Evolutionary conservation across 2,888 invertebrate species (phyloP).

Genomic region (Synergus laeviventris): DNA sequence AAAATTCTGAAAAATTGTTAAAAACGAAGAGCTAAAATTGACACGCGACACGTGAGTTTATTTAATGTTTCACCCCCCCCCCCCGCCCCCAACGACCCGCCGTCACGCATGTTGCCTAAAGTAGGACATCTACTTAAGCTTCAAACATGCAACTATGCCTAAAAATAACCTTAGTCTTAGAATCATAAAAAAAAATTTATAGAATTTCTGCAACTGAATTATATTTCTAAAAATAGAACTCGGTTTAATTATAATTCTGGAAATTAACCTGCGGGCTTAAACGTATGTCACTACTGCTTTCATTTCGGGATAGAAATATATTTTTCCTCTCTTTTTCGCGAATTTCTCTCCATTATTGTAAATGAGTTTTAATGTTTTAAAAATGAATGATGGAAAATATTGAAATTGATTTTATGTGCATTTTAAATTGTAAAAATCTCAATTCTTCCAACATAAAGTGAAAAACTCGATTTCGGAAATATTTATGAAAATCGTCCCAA

Average conservation of each 20-base stretch:
- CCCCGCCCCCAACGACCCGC: not conserved
- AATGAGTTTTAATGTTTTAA: not conserved
- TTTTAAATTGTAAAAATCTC: not conserved
- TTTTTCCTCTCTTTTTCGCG: not conserved
- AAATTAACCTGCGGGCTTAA: not conserved
- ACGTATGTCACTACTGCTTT: not conserved
- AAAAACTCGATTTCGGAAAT: not conserved
- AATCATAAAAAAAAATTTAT: constrained; percentile 12
- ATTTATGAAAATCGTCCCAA: constrained; percentile 8
- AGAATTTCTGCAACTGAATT: constrained; percentile 4
- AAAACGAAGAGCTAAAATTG: not conserved
- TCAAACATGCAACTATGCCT: constrained; percentile 17
- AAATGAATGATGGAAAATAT: not conserved
- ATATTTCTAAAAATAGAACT: not conserved
- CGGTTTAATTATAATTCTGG: constrained; percentile 12
- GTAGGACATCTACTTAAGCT: constrained; percentile 6
- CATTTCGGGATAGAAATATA: not conserved
- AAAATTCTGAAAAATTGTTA: not conserved
- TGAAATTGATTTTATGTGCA: too few species aligned
- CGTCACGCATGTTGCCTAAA: constrained; percentile 27
- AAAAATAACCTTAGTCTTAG: constrained; percentile 22
- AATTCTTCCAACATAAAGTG: not conserved
- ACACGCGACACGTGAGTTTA: constrained; percentile 27
- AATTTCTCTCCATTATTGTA: not conserved
- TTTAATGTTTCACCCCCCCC: not conserved